Percentiles rank a stretch among this genome's conserved stretches.
phyloP scores from a whole-genome alignment of 1,140 invertebrate genomes.

The Phymorhynchus buccinoides region DNA sequence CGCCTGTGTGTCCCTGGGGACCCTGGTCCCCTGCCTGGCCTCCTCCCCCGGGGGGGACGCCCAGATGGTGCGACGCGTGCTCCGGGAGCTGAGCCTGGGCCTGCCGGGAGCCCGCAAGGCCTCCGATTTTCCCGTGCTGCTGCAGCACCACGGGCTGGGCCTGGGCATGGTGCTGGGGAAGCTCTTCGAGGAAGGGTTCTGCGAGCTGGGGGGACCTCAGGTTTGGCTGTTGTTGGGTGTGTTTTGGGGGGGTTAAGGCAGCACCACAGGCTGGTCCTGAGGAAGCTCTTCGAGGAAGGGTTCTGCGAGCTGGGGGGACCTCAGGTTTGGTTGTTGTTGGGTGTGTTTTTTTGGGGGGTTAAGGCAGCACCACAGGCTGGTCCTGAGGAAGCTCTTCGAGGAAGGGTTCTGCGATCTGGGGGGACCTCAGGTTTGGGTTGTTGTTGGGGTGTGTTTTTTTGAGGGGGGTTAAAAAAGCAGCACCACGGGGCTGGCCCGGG shows the following conservation, averaged over 20 bases:
- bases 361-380: no score
- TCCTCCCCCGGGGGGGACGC: not conserved
- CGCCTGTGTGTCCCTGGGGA: slow-evolving; percentile 52
- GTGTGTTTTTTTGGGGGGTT: not conserved
- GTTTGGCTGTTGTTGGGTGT: slow-evolving; percentile 32
- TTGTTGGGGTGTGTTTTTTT: no score
- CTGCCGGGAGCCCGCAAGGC: slow-evolving; percentile 47
- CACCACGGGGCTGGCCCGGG: slow-evolving; percentile 54
- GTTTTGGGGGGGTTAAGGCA: not conserved
- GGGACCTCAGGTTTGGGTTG: no score
- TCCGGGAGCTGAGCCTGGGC: slow-evolving; percentile 40
- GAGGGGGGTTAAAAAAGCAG: no score
- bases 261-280: no score
- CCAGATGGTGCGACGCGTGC: slow-evolving; percentile 40
- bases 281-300: not conserved
- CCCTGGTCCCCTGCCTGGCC: slow-evolving; percentile 55
- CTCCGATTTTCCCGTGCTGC: slow-evolving; percentile 49
- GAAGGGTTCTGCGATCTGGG: no score
- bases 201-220: slow-evolving; percentile 57
- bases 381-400: no score
- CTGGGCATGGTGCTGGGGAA: slow-evolving; percentile 54
- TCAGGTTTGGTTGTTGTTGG: not conserved
- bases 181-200: slow-evolving; percentile 59
- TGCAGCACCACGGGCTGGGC: slow-evolving; percentile 51
- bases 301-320: not conserved